These are phyloP conservation scores for Acanthisitta chloris DNA, from an alignment of 2,113 vertebrate species.

Conservation along the genomic window DNA sequence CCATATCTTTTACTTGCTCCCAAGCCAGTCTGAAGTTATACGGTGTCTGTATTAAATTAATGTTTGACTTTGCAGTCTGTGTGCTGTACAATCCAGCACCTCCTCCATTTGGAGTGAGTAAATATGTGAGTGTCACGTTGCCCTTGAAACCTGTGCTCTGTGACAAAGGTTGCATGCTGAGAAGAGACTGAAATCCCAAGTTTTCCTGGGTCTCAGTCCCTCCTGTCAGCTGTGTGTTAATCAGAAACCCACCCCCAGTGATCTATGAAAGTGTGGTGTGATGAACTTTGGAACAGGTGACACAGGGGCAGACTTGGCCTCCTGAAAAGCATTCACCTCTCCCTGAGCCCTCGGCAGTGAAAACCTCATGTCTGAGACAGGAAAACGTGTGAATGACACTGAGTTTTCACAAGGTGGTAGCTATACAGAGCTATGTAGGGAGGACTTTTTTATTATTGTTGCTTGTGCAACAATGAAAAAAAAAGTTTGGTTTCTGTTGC, in stretches of 20 bases:
- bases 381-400: background rate
- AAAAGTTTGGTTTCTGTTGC: background rate
- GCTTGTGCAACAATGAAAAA: background rate
- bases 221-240: background rate
- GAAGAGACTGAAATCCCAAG: slow-evolving; percentile 15
- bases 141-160: slow-evolving; percentile 67
- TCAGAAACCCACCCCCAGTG: slow-evolving; percentile 57
- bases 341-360: background rate
- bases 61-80: background rate
- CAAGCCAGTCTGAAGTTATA: background rate
- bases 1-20: background rate
- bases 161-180: slow-evolving; percentile 42
- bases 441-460: background rate
- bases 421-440: background rate
- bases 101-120: slow-evolving; percentile 61
- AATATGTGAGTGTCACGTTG: slow-evolving; percentile 67
- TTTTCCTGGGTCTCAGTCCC: slow-evolving; percentile 41
- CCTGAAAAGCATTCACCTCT: background rate
- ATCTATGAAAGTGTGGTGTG: background rate
- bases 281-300: slow-evolving; percentile 32
- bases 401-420: background rate
- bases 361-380: background rate
- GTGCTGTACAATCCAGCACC: background rate
- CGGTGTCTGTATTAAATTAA: background rate
- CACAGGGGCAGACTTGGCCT: background rate